Conservation (phyloP, 2,888 invertebrate genomes). For the Drosophila macrothrix region DNA sequence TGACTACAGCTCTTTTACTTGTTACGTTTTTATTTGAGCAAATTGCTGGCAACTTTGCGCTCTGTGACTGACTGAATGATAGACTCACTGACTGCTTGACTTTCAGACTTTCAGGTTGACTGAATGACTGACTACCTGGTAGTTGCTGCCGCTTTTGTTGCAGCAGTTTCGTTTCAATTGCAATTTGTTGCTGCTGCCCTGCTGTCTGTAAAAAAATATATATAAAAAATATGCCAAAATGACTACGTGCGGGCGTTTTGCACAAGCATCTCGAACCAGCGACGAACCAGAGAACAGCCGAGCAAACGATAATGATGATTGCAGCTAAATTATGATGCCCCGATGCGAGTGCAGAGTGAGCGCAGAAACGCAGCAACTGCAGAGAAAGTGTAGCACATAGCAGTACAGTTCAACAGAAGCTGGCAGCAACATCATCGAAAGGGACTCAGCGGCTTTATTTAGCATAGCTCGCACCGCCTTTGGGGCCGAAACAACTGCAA, state of each 20-base stretch:
- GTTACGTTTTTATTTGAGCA: constrained; percentile 81
- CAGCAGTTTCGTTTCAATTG: constrained; percentile 53
- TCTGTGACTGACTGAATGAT: constrained; percentile 78
- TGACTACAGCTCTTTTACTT: neutral
- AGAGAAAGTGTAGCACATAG: constrained; percentile 71
- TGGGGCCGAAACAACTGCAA: constrained; percentile 34
- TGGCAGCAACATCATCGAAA: constrained; percentile 74
- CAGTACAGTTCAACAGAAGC: constrained; percentile 68
- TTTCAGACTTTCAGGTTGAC: constrained; percentile 67
- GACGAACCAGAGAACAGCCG: constrained; percentile 49
- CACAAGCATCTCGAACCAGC: constrained; percentile 54
- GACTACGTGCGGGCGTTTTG: constrained; percentile 79
- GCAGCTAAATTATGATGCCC: constrained; percentile 84
- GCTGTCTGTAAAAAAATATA: constrained; percentile 22
- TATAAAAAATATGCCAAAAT: constrained; percentile 62
- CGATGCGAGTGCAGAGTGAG: constrained; percentile 46
- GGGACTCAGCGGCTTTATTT: constrained; percentile 54
- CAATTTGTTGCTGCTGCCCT: constrained; percentile 52
- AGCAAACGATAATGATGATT: constrained; percentile 83
- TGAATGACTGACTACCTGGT: constrained; percentile 73
- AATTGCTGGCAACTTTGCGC: constrained; percentile 79
- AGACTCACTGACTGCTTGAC: constrained; percentile 74
- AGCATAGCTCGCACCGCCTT: constrained; percentile 66
- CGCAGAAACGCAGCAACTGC: constrained; percentile 31
- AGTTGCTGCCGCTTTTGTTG: constrained; percentile 53